Conservation (phyloP, 2,888 invertebrate genomes). For the Drosophila neonasuta region DNA sequence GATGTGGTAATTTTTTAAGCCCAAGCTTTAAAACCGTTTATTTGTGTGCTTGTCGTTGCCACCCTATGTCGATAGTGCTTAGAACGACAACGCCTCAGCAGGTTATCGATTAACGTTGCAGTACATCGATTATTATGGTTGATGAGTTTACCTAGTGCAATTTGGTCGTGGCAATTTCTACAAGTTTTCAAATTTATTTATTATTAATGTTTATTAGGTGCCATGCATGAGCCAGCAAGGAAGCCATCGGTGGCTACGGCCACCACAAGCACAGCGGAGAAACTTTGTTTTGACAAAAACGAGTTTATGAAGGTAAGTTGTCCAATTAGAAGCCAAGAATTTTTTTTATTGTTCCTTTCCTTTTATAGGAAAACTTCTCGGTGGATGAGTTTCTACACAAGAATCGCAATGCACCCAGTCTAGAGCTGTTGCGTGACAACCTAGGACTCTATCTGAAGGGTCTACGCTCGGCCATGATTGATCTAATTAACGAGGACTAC, state of each 20-base stretch:
- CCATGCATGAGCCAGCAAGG: constrained; percentile 55
- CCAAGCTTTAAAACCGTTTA: constrained; percentile 1
- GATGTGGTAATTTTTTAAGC: neutral
- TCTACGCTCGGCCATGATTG: constrained; percentile 96
- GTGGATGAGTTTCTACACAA: constrained; percentile 93
- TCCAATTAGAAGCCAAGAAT: neutral
- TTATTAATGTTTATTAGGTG: neutral
- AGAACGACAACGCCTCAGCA: constrained; percentile 20
- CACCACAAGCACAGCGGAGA: constrained; percentile 61
- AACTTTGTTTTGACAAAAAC: constrained; percentile 81
- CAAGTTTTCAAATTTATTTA: constrained; percentile 9
- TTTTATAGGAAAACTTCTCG: constrained; percentile 90
- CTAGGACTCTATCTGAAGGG: constrained; percentile 94
- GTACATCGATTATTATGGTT: constrained; percentile 25
- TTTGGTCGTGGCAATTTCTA: constrained; percentile 55
- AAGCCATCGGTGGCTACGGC: constrained; percentile 41
- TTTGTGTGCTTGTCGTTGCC: constrained; percentile 21
- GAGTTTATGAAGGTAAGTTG: constrained; percentile 81
- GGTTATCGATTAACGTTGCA: neutral
- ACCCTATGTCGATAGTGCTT: neutral
- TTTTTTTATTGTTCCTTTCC: neutral
- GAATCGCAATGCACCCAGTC: constrained; percentile 80
- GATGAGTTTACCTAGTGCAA: constrained; percentile 11
- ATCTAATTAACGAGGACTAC: constrained; percentile 98
- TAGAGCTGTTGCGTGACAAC: constrained; percentile 93